Percentiles rank a stretch among this genome's conserved stretches.
Evolutionary conservation across 2,113 vertebrate genomes (phyloP).

Genomic region (Mungos mungo): DNA sequence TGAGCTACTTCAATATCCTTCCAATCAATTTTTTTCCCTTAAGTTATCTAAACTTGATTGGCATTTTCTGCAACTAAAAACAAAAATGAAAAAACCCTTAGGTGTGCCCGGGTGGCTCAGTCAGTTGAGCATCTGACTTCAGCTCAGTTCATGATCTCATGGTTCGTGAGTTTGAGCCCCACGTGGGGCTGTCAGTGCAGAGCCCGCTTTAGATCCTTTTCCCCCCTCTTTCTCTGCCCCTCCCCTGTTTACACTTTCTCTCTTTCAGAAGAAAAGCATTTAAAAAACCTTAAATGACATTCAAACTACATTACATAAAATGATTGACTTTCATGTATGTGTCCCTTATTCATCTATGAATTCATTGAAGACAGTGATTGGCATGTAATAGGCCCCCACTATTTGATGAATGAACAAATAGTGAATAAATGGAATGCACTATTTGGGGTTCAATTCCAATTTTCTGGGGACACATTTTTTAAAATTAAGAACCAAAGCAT

Average conservation of each 20-base stretch:
- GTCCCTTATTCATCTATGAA: neutral
- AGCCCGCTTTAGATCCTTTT: too few species aligned
- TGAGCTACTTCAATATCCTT: neutral
- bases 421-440: neutral
- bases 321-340: neutral
- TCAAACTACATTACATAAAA: neutral
- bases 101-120: too few species aligned
- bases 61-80: neutral
- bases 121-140: too few species aligned
- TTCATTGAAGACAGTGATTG: neutral
- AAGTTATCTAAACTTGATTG: neutral
- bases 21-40: neutral
- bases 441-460: neutral
- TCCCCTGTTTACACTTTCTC: too few species aligned
- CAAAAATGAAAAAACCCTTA: neutral
- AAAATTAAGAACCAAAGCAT: neutral
- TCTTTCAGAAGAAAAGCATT: too few species aligned
- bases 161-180: too few species aligned
- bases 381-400: neutral
- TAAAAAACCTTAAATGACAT: neutral
- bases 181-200: too few species aligned
- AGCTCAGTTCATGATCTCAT: too few species aligned
- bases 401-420: neutral
- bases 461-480: neutral
- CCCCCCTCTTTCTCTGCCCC: too few species aligned